phyloP scores from a whole-genome alignment of 2,797 vertebrate genomes.

The Danio jaintianensis region DNA sequence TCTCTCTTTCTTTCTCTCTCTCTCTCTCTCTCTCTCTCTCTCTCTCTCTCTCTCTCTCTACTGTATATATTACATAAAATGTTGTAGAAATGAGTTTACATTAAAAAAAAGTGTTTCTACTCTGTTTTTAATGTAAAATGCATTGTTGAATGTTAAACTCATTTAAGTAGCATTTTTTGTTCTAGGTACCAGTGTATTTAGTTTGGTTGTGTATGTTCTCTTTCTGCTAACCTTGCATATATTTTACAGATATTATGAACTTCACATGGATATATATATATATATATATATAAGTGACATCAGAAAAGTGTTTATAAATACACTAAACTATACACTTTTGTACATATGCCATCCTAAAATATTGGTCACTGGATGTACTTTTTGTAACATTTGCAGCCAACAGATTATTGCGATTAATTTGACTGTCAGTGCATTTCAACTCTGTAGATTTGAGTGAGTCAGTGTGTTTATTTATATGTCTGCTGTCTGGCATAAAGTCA shows the following conservation, averaged over 20 bases:
- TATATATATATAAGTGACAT: background rate
- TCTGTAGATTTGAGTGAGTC: slow-evolving; percentile 15
- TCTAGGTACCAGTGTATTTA: no score
- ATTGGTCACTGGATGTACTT: slow-evolving; percentile 10
- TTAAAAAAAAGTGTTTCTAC: no score
- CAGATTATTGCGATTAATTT: slow-evolving; percentile 27
- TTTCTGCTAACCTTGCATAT: background rate
- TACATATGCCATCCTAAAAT: background rate
- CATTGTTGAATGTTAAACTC: no score
- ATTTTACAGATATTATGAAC: background rate
- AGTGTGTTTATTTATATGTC: slow-evolving; percentile 18
- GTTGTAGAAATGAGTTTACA: no score
- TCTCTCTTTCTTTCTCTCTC: no score
- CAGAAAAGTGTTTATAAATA: background rate
- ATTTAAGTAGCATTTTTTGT: no score
- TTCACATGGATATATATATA: background rate
- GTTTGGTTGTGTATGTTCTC: background rate
- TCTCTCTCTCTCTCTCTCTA: no score
- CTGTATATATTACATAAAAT: no score
- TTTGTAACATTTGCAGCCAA: background rate
- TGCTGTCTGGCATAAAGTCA: slow-evolving; percentile 20
- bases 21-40: no score
- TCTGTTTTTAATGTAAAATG: no score
- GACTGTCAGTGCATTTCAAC: slow-evolving; percentile 19
- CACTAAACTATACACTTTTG: background rate